Conservation (phyloP, 2,888 invertebrate species). For the Phymatocera aterrima region DNA sequence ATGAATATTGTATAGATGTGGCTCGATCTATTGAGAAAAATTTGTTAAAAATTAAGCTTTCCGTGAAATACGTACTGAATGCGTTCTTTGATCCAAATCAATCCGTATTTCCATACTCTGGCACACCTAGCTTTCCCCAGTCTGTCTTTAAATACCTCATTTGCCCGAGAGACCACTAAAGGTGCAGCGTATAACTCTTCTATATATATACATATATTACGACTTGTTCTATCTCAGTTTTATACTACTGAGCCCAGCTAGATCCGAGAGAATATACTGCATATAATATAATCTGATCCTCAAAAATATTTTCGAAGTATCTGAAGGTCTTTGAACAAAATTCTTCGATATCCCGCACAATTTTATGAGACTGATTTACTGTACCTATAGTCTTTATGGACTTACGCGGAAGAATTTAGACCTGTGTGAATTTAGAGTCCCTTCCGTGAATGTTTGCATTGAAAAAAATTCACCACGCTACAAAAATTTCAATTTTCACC, state of each 20-base stretch:
- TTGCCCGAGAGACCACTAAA: background rate
- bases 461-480: too few relatives aligned
- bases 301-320: background rate
- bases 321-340: background rate
- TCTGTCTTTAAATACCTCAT: background rate
- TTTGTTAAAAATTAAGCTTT: background rate
- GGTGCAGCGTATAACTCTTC: background rate
- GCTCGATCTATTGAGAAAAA: background rate
- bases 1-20: too few relatives aligned
- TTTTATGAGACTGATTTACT: too few relatives aligned
- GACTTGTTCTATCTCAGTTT: background rate
- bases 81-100: slow-evolving; percentile 23
- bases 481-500: background rate
- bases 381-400: too few relatives aligned
- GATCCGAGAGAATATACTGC: background rate
- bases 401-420: too few relatives aligned
- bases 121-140: background rate
- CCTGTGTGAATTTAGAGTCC: too few relatives aligned
- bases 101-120: background rate
- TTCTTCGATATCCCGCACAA: too few relatives aligned
- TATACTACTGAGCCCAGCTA: background rate
- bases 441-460: too few relatives aligned
- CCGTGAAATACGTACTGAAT: background rate
- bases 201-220: background rate
- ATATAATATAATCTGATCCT: too few relatives aligned